Evolutionary conservation across 1,140 invertebrate genomes (phyloP), one percentile per base, ranked within the genome.

Genomic region (Saxidomus purpurata): DNA sequence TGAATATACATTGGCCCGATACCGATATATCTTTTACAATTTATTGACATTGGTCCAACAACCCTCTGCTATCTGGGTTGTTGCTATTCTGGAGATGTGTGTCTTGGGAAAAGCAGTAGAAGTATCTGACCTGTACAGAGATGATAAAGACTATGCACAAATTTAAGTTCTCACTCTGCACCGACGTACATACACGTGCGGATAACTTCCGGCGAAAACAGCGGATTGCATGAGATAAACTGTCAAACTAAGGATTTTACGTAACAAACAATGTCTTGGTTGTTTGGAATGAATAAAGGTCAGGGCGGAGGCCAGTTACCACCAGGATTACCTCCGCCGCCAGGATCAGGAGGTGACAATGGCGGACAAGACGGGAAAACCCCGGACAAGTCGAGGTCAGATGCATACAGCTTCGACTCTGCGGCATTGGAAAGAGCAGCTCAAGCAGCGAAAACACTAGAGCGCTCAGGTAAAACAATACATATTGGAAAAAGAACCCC

Each of bases 381-480:
- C 0, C 43, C 49, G 31, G 90, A 93, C 63, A 89, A 81, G 31
- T 91, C 79, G 17, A 76, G 90, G 67, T 92, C 92, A 17, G 90
- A 93, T 88, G 93, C 95, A 19, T 96, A 95, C 84, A 90, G 93
- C 76, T 99, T 99, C 95, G 99, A 99, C 96, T 99, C 99, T 0
- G 97, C 98, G 55, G 99, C 99, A 13, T 95, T 99, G 87, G 99
- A 99, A 96, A 97, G 99, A 93, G 99, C 99, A 8, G 99, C 99
- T 0, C 97, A 98, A 94, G 99, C 99, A 36, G 99, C 99, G 8
- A 98, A 97, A 94, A 98, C 99, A 40, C 96, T 99, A n/a, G 99
- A 99, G 96, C 97, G 96, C 95, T 99, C 99, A 90, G 97, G 98
- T 98, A 97, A 95, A 96, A n/a, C n/a, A n/a, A n/a, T n/a, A n/a